Conservation (phyloP, 2,113 vertebrate genomes). For the Tor tambroides region DNA sequence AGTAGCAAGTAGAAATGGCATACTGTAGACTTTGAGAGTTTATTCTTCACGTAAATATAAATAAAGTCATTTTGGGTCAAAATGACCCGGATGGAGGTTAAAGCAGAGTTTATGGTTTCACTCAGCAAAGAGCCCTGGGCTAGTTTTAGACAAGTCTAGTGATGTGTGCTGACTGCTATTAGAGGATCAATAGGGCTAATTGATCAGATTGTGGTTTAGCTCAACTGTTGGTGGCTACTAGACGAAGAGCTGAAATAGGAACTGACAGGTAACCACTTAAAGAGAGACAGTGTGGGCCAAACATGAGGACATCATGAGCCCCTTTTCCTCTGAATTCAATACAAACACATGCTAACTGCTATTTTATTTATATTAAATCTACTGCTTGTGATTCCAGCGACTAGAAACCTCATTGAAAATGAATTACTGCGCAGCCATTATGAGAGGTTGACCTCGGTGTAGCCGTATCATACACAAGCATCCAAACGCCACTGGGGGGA, state of each 20-base stretch:
- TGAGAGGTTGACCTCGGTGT: constrained; percentile 20
- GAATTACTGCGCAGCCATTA: constrained; percentile 45
- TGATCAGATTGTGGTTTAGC: constrained; percentile 78
- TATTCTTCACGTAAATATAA: no score
- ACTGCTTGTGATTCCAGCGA: background rate
- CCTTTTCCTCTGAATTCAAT: background rate
- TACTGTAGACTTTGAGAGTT: no score
- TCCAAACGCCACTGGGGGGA: constrained; percentile 44
- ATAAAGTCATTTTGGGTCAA: background rate
- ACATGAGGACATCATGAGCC: constrained; percentile 35
- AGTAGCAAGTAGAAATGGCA: no score
- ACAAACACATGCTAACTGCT: background rate
- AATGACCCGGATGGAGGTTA: constrained; percentile 58
- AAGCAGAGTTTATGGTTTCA: constrained; percentile 78
- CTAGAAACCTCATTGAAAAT: constrained; percentile 31
- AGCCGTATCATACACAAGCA: constrained; percentile 37
- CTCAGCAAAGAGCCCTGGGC: constrained; percentile 81
- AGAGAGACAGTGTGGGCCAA: constrained; percentile 54
- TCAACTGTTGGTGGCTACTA: constrained; percentile 57
- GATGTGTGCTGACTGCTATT: constrained; percentile 82
- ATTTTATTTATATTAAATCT: background rate
- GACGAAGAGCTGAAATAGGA: constrained; percentile 69
- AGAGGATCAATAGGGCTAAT: constrained; percentile 89
- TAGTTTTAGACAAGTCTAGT: constrained; percentile 73
- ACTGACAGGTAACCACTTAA: constrained; percentile 71